Evolutionary conservation across 2,113 vertebrate species (phyloP).

Genomic region (Elaphurus davidianus): DNA sequence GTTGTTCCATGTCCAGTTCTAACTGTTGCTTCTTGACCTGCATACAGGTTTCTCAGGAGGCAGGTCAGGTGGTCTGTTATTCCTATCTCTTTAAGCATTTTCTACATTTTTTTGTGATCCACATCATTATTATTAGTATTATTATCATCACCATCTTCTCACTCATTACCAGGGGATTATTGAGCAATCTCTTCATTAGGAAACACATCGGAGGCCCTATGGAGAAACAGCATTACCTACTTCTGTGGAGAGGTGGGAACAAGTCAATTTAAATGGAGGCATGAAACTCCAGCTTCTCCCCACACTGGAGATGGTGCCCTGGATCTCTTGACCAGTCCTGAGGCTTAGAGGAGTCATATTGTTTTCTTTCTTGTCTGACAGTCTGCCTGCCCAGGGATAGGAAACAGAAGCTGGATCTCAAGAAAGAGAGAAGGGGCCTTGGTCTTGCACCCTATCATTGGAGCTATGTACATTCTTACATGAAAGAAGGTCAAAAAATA

Average conservation of each 20-base stretch:
- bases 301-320: accelerated
- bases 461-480: not conserved
- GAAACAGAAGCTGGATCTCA: not conserved
- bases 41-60: not conserved
- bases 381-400: not conserved
- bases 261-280: not conserved
- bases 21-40: not conserved
- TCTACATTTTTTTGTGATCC: not conserved
- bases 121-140: not conserved
- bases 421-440: not conserved
- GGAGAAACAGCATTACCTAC: not conserved
- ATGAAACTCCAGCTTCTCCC: no score
- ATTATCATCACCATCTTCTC: not conserved
- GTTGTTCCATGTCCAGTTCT: not conserved
- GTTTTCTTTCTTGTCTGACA: not conserved
- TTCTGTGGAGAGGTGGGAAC: not conserved
- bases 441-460: not conserved
- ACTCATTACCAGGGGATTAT: not conserved
- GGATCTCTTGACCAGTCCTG: not conserved
- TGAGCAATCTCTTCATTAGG: not conserved
- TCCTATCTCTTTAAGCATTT: not conserved
- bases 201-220: not conserved
- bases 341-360: not conserved
- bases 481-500: not conserved
- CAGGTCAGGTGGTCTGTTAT: not conserved